phyloP scores from a whole-genome alignment of 2,888 invertebrate species.

The Petrolisthes cinctipes region DNA sequence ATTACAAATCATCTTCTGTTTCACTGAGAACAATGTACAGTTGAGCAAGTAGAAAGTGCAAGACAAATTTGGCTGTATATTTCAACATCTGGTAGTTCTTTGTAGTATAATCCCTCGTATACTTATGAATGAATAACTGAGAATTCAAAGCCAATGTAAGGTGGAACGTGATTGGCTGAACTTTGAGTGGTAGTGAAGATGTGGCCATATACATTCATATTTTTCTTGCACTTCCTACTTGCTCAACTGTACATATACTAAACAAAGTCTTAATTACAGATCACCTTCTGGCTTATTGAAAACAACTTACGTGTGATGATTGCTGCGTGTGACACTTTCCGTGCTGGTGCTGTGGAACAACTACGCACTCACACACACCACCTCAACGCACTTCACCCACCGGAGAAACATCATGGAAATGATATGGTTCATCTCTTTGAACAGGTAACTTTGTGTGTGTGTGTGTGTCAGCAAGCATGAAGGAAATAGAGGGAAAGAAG shows the following conservation, averaged over 20 bases:
- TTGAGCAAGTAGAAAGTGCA: no score
- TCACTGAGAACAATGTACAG: background rate
- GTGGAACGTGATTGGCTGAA: no score
- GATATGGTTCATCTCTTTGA: slow-evolving; percentile 95
- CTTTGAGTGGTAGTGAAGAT: no score
- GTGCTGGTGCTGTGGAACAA: slow-evolving; percentile 99
- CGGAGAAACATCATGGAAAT: slow-evolving; percentile 78
- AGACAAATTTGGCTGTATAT: no score
- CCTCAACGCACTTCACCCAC: slow-evolving; percentile 92
- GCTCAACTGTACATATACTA: slow-evolving; percentile 66
- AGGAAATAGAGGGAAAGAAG: no score
- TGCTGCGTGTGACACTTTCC: slow-evolving; percentile 98
- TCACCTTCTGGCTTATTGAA: slow-evolving; percentile 99
- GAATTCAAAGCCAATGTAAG: no score
- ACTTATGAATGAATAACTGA: no score
- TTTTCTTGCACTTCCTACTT: no score
- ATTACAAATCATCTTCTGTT: background rate
- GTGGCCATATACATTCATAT: no score
- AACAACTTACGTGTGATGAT: slow-evolving; percentile 95
- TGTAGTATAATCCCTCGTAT: no score
- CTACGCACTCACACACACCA: slow-evolving; percentile 93
- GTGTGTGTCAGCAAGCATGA: no score
- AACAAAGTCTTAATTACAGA: slow-evolving; percentile 71
- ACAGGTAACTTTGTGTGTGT: slow-evolving; percentile 75
- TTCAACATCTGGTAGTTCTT: no score